A percentile compares a stretch with the other conserved stretches of the same genome.
These are phyloP conservation scores for Drosophila albomicans DNA, from an alignment of 1,140 invertebrate species.

Conservation along the genomic window DNA sequence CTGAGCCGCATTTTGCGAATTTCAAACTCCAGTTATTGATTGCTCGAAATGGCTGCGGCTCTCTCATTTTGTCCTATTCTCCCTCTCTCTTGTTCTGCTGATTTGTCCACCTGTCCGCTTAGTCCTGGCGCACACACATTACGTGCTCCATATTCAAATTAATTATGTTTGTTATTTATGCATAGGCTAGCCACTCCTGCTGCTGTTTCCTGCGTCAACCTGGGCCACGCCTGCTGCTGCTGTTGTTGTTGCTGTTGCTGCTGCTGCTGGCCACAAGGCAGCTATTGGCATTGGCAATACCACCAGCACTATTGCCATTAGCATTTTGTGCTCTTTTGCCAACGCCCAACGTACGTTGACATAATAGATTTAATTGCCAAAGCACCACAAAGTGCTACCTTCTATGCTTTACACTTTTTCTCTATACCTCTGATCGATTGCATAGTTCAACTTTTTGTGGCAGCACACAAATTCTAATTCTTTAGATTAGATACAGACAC, in stretches of 20 bases:
- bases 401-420: slow-evolving; percentile 4
- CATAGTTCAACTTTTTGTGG: neutral
- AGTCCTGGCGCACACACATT: slow-evolving; percentile 21
- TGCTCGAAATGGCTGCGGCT: slow-evolving; percentile 39
- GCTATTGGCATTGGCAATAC: slow-evolving; percentile 18
- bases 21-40: slow-evolving; percentile 74
- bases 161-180: slow-evolving; percentile 83
- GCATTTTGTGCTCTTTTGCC: slow-evolving; percentile 44
- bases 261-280: slow-evolving; percentile 2
- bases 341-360: slow-evolving; percentile 28
- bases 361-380: slow-evolving; percentile 52
- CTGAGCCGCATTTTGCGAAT: slow-evolving; percentile 49
- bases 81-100: neutral
- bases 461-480: no score
- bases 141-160: slow-evolving; percentile 73
- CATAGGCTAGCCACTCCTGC: slow-evolving; percentile 45
- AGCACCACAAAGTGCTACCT: slow-evolving; percentile 1
- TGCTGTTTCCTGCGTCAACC: neutral
- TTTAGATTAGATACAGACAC: no score
- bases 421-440: neutral
- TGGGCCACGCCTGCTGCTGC: neutral
- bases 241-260: no score
- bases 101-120: slow-evolving; percentile 12
- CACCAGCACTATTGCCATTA: slow-evolving; percentile 31
- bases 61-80: neutral